Base-by-base conservation (phyloP, 2,888 invertebrate species). In the Pediacus dermestoides region DNA sequence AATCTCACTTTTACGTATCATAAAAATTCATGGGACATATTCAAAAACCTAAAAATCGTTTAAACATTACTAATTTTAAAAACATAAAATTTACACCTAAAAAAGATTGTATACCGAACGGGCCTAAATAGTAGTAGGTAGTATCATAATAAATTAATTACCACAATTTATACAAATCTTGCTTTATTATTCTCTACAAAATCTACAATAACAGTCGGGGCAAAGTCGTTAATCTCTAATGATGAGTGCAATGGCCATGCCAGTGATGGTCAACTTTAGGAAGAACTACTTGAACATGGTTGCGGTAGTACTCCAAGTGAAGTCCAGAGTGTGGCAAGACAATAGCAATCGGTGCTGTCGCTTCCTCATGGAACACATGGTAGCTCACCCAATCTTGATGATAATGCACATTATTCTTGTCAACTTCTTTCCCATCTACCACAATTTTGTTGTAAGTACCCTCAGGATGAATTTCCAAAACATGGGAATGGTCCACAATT, bases 391-490 rank as follows among this genome's bases (percentile, higher is more conserved):
- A 57, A 6, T 57, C 46, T 27, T 50, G 42, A 10, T 46, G 31
- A 13, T 47, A 44, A 15, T 52, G 48, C 9, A 9, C 9, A 4
- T 48, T 48, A 9, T 32, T 34, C 4, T 42, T 18, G 7, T 45
- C 41, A 18, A 53, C 18, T 25, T 57, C 44, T 18, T 51, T 57
- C n/a, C 28, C 28, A 33, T 57, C 57, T 7, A 59, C 42, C 10
- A 44, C 42, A 12, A 54, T 39, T 6, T 57, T 52, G 39, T 49
- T 51, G 11, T 28, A 7, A 28, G n/a, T 11, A 14, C 4, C 13
- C 22, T 42, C 43, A 13, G 60, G 58, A 2, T 53, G 33, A 8
- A 63, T 51, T 45, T 63, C 54, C 1, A 64, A n/a, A 4, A 30
- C 39, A 34, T 61, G 52, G 2, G 42, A 34, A 16, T 46, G 42